Evolutionary conservation across 2,888 invertebrate species (phyloP), one percentile per base, ranked within the genome.

Genomic region (Liopterus haemorrhoidalis): DNA sequence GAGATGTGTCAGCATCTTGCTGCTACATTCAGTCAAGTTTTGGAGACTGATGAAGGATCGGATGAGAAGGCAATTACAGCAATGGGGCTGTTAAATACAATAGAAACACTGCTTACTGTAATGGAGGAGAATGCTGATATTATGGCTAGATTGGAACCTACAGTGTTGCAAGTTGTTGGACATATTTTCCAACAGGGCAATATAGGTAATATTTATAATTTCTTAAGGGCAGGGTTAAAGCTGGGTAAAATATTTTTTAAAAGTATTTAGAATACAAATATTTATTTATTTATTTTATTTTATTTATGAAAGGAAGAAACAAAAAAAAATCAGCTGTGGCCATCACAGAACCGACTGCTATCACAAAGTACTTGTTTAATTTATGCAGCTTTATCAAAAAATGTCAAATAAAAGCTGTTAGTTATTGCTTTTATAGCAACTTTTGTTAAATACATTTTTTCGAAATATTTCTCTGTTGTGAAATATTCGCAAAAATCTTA

Each of bases 11-110:
- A 89, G 57, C 94, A 97, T 68, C 75, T 99, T 64, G 85, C 87
- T 4, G 76, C 81, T 0, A 90, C 89, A 3, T 89, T 90, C 62
- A 85, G 81, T 48, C 76, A 79, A 63, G 65, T 68, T 3, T 63
- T 90, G 4, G 87, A 88, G 63, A 85, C 85, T 0, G 88, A 89
- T 58, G 85, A 85, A 55, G 88, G 87, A 3, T 85, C 88, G 1
- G 96, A 96, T 59, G 96, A 97, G 65, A 94, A 93, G 63, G 93
- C 95, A 5, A 91, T 97, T 42, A 90, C 94, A 1, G 94, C 96
- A 1, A 94, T 97, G 89, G 95, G 96, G 14, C 74, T 99, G 20
- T 72, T 99, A 8, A 95, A 90, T 64, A 95, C 97, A 2, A 89
- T 99, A 68, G 95, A 97, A 69, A 95, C 93, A 0, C 76, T 99